Evolutionary conservation across 2,113 vertebrate species (phyloP).

Genomic region (Himantopus leucocephalus): DNA sequence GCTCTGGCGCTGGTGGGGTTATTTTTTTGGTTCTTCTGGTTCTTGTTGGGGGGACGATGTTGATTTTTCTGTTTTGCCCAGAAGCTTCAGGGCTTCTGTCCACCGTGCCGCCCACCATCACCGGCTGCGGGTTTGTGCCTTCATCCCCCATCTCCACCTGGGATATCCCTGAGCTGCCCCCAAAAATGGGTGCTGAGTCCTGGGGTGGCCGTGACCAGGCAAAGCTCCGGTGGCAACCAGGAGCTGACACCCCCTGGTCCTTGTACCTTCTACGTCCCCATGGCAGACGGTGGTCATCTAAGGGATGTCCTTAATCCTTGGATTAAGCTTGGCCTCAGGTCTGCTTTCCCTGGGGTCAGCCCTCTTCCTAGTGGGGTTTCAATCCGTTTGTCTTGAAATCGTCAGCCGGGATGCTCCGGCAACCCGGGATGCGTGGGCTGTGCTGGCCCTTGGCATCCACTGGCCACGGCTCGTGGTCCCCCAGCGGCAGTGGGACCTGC

Average conservation of each 20-base stretch:
- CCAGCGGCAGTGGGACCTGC: fast-evolving
- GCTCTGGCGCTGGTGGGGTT: background rate
- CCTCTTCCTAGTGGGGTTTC: background rate
- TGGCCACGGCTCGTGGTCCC: fast-evolving
- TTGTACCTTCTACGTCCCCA: background rate
- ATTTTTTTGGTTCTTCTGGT: background rate
- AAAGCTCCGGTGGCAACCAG: background rate
- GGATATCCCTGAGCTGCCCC: background rate
- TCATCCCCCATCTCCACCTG: background rate
- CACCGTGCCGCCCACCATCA: too few relatives aligned
- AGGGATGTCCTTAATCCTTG: background rate
- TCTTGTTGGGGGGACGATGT: too few relatives aligned
- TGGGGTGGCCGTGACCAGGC: background rate
- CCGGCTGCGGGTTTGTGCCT: background rate
- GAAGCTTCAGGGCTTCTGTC: background rate
- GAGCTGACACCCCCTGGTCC: background rate
- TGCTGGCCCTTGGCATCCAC: background rate
- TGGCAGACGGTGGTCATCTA: background rate
- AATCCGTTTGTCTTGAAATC: fast-evolving
- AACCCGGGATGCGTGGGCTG: background rate
- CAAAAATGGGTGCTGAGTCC: background rate
- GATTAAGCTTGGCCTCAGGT: background rate
- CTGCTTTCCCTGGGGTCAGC: background rate
- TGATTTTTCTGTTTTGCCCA: background rate
- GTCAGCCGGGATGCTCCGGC: fast-evolving